Evolutionary conservation across 1,140 invertebrate species (phyloP).

Genomic region (Phthorimaea operculella): DNA sequence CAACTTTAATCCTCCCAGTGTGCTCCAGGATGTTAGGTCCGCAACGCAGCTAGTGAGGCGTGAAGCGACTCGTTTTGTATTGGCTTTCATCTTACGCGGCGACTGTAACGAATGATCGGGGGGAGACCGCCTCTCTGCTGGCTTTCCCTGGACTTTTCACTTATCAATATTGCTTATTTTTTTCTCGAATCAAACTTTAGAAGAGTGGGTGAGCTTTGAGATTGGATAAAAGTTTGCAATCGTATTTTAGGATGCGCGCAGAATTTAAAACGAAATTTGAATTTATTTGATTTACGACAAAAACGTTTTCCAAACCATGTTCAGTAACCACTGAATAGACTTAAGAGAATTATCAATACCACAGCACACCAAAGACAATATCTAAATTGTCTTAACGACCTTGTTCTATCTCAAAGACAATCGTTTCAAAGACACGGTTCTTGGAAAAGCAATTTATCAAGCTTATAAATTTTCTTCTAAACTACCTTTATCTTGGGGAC

Average conservation of each 20-base stretch:
- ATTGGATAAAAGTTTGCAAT: too few relatives aligned
- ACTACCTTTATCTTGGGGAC: background rate
- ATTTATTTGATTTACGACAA: too few relatives aligned
- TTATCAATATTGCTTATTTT: constrained; percentile 6
- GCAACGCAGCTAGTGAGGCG: constrained; percentile 36
- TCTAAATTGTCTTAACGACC: too few relatives aligned
- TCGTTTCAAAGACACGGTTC: background rate
- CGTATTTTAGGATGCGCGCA: too few relatives aligned
- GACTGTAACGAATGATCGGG: constrained; percentile 56
- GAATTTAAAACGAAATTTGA: too few relatives aligned
- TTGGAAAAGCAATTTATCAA: background rate
- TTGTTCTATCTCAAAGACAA: background rate
- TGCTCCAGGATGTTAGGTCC: background rate
- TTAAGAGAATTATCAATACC: too few relatives aligned
- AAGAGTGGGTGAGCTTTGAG: too few relatives aligned
- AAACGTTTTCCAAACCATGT: too few relatives aligned
- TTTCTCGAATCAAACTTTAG: background rate
- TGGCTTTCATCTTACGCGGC: constrained; percentile 57
- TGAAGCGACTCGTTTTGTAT: constrained; percentile 51
- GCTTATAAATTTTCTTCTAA: background rate
- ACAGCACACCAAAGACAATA: too few relatives aligned
- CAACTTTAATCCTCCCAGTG: background rate
- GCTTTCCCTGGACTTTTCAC: constrained; percentile 20
- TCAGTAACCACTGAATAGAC: too few relatives aligned
- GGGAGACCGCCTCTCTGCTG: constrained; percentile 8